Conservation (phyloP, 2,113 vertebrate species). For the Turnix velox region DNA sequence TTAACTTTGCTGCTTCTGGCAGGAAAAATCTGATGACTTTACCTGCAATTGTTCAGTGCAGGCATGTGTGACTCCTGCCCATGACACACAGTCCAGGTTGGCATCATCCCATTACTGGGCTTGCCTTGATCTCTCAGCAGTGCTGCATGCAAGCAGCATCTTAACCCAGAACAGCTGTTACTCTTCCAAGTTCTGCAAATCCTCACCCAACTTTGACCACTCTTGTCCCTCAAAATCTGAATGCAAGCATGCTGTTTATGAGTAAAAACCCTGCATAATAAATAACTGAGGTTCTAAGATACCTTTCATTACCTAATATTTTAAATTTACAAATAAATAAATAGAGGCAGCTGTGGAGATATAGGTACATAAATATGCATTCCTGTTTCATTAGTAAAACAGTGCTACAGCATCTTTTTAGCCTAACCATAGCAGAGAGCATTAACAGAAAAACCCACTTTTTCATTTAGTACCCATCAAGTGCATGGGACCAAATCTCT, state of each 20-base stretch:
- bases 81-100: rapidly evolving
- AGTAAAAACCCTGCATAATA: background rate
- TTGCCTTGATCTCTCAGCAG: background rate
- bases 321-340: background rate
- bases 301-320: background rate
- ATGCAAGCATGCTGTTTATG: background rate
- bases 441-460: constrained; percentile 24
- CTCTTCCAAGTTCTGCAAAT: background rate
- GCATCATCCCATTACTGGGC: background rate
- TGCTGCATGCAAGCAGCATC: background rate
- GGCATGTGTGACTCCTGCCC: background rate
- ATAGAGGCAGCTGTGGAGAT: background rate
- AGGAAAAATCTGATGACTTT: background rate
- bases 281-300: background rate
- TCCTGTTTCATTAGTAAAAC: background rate
- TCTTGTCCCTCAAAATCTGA: background rate
- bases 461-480: constrained; percentile 10
- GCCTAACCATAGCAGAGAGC: background rate
- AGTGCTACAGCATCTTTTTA: background rate
- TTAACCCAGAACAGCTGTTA: background rate
- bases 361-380: background rate
- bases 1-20: background rate
- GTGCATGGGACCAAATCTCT: background rate
- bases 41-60: background rate
- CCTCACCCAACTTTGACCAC: background rate